Conservation (phyloP, 1,140 invertebrate genomes). For the Drosophila ogumai region DNA sequence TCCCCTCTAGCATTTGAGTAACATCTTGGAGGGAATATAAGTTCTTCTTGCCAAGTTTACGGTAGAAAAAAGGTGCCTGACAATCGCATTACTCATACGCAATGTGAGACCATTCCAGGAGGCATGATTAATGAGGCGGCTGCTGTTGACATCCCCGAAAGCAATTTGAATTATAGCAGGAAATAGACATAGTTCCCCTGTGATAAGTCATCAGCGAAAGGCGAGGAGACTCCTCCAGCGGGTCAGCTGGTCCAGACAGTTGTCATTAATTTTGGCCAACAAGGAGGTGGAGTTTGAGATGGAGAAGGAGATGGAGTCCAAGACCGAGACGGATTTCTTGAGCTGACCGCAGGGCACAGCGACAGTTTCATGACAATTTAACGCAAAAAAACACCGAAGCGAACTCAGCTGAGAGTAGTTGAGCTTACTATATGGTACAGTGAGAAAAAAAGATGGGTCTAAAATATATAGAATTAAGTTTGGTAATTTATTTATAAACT, state of each 20-base stretch:
- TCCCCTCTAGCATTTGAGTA: constrained; percentile 61
- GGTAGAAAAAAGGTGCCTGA: constrained; percentile 32
- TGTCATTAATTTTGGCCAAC: constrained; percentile 77
- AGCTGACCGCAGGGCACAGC: constrained; percentile 59
- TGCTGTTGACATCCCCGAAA: constrained; percentile 58
- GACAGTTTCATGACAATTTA: constrained; percentile 78
- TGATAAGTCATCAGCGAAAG: constrained; percentile 75
- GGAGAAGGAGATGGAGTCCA: neutral
- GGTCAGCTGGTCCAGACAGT: constrained; percentile 77
- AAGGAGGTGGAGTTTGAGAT: neutral
- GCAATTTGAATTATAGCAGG: constrained; percentile 65
- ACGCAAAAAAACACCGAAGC: constrained; percentile 47
- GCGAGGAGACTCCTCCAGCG: constrained; percentile 11
- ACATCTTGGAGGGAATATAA: constrained; percentile 39
- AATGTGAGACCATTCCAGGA: constrained; percentile 43
- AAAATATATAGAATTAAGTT: neutral
- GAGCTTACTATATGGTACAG: constrained; percentile 35
- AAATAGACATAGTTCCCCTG: constrained; percentile 64
- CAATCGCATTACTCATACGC: constrained; percentile 74
- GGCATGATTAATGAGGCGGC: constrained; percentile 61
- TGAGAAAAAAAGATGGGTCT: neutral
- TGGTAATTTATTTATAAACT: neutral
- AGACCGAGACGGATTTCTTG: constrained; percentile 23
- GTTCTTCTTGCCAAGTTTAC: constrained; percentile 31
- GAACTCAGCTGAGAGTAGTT: constrained; percentile 15